Evolutionary conservation across 2,113 vertebrate genomes (phyloP).

Genomic region (Tragelaphus buxtoni): DNA sequence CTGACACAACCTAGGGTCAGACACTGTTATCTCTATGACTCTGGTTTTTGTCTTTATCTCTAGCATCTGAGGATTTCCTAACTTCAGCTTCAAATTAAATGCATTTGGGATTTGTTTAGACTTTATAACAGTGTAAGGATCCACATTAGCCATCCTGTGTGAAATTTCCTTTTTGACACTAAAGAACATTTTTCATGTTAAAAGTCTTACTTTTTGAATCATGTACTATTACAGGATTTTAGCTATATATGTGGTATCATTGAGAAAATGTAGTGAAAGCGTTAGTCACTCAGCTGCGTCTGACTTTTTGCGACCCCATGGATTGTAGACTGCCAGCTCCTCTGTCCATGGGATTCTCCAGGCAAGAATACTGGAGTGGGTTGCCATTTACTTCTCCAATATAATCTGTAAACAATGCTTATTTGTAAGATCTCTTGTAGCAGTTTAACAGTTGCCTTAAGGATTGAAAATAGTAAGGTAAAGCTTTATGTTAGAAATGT

Average conservation of each 20-base stretch:
- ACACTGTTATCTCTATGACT: neutral
- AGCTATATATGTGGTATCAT: neutral
- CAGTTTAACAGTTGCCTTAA: neutral
- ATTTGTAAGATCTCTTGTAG: neutral
- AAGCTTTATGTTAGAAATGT: neutral
- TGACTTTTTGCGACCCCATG: neutral
- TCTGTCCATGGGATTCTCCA: neutral
- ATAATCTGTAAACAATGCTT: neutral
- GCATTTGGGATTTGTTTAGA: neutral
- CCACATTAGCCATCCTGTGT: neutral
- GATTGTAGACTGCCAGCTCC: neutral
- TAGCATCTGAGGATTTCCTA: neutral
- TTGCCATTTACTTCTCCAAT: neutral
- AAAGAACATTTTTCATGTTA: neutral
- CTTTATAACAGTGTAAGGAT: neutral
- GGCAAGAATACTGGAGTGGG: neutral
- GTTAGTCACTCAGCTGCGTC: neutral
- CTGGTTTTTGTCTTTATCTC: neutral
- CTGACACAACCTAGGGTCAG: no score
- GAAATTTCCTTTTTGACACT: neutral
- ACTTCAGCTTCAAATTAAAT: neutral
- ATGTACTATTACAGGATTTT: neutral
- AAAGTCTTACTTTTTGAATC: neutral
- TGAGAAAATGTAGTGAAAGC: neutral
- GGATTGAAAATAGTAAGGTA: neutral